phyloP scores from a whole-genome alignment of 2,113 vertebrate genomes.

The Varanus salvator region DNA sequence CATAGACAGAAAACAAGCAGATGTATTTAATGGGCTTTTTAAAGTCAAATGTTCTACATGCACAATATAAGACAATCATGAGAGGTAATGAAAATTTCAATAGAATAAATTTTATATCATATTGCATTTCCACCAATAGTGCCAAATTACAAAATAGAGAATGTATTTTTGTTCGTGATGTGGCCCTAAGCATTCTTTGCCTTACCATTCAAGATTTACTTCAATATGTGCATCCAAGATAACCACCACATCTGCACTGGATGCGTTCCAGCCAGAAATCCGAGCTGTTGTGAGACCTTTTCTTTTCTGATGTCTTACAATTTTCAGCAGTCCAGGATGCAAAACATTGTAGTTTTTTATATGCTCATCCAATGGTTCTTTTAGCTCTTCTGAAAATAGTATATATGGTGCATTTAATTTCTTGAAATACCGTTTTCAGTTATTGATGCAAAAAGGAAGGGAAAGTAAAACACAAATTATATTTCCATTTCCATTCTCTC shows the following conservation, averaged over 20 bases:
- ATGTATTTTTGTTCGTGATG: not conserved
- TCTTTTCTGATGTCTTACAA: slow-evolving; percentile 71
- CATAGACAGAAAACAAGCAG: not conserved
- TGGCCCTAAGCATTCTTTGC: not conserved
- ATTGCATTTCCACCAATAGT: too few relatives aligned
- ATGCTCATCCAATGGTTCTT: slow-evolving; percentile 52
- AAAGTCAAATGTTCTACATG: not conserved
- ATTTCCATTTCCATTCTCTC: not conserved
- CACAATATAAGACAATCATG: not conserved
- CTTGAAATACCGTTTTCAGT: not conserved
- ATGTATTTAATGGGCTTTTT: not conserved
- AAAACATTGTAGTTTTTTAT: slow-evolving; percentile 55
- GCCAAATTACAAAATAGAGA: too few relatives aligned
- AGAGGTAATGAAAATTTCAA: too few relatives aligned
- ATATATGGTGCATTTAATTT: not conserved
- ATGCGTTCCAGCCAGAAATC: slow-evolving; percentile 76
- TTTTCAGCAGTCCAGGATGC: slow-evolving; percentile 56
- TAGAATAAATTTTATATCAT: not conserved
- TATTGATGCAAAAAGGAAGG: not conserved
- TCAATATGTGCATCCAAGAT: slow-evolving; percentile 85
- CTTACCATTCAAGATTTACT: slow-evolving; percentile 76
- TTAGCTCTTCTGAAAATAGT: slow-evolving; percentile 59
- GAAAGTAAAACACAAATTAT: not conserved
- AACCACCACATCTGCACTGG: slow-evolving; percentile 79
- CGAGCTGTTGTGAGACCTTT: slow-evolving; percentile 79